Base-by-base conservation (phyloP, 2,888 invertebrate genomes). In the Epicampocera succincta region DNA sequence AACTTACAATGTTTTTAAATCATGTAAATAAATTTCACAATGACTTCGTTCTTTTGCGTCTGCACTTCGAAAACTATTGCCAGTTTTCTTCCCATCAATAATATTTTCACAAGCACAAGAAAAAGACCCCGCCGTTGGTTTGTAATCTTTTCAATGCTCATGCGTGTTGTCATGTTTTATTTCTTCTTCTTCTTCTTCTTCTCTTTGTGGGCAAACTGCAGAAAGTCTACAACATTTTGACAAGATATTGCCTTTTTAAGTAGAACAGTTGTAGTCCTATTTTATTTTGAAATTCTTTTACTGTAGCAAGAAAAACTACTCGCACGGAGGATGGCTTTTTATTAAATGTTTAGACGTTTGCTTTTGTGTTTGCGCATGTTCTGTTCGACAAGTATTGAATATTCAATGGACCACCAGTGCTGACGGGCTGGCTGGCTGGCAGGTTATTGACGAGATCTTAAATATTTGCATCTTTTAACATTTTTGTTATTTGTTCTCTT, bases 371-470 rank as follows among this genome's bases (percentile, higher is more conserved):
- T 13, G 19, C 19, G 19, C 33, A 9, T 38, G 33, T 74, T 65
- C 38, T 56, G 13, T 68, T 54, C 54, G 69, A 76, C 52, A 76
- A 54, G 68, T 68, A 63, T 74, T 63, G 48, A 80, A 69, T 56
- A 80, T 80, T 69, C 69, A 63, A 71, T 65, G 63, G 80, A 80
- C 80, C 80, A 80, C 80, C 80, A 71, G 48, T 74, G n/a, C 38
- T 61, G 61, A 12, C 63, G 66, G 73, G 11, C 29, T 75, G 73
- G 11, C 29, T 69, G 25, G 52, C 48, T 66, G 73, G n/a, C 40
- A 61, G 25, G 44, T 11, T 69, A 42, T 78, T 66, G 66, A 50
- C 25, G 58, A 48, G 54, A 72, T 72, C 52, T 72, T 44, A 38
- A 60, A 72, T 79, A 73, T 66, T 79, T 79, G 72, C 78, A 79